phyloP scores from a whole-genome alignment of 2,113 vertebrate genomes.

The Ctenomys sociabilis region DNA sequence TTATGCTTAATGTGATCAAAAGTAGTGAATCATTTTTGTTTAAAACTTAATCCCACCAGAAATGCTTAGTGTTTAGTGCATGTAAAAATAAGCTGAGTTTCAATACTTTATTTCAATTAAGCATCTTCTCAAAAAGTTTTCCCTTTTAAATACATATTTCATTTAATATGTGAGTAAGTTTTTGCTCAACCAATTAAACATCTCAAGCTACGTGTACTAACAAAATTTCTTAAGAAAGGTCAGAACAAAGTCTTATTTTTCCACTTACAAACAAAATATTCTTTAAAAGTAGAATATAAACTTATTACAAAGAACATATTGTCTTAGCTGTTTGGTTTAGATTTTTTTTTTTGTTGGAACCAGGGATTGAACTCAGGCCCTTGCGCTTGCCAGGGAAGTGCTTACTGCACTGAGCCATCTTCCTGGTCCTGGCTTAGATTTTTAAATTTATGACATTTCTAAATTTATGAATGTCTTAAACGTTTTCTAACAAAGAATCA shows the following conservation, averaged over 20 bases:
- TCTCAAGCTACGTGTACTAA: slow-evolving; percentile 70
- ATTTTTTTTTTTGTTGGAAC: too few species aligned
- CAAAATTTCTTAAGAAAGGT: slow-evolving; percentile 61
- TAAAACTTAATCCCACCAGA: slow-evolving; percentile 77
- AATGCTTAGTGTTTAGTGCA: slow-evolving; percentile 81
- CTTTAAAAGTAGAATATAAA: slow-evolving; percentile 71
- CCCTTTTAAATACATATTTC: slow-evolving; percentile 78
- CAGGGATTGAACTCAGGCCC: too few species aligned
- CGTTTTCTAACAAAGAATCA: neutral
- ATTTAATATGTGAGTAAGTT: slow-evolving; percentile 82
- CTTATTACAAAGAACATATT: slow-evolving; percentile 46
- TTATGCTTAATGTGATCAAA: slow-evolving; percentile 57
- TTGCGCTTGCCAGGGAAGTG: too few species aligned
- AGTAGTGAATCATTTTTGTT: slow-evolving; percentile 71
- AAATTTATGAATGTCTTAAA: neutral
- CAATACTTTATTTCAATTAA: slow-evolving; percentile 81
- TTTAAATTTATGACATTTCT: slow-evolving; percentile 36
- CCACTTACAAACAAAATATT: slow-evolving; percentile 64
- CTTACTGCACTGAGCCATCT: too few species aligned
- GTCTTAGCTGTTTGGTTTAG: slow-evolving; percentile 47
- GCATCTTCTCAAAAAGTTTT: slow-evolving; percentile 83
- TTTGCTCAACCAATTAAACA: slow-evolving; percentile 76
- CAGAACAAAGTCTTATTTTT: slow-evolving; percentile 32
- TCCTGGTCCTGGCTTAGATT: too few species aligned
- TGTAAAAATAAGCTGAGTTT: slow-evolving; percentile 83